A percentile compares a stretch with the other conserved stretches of the same genome.
Conservation (phyloP, 92 coral and sea anemone genomes). For the Epizoanthus rinbou region DNA sequence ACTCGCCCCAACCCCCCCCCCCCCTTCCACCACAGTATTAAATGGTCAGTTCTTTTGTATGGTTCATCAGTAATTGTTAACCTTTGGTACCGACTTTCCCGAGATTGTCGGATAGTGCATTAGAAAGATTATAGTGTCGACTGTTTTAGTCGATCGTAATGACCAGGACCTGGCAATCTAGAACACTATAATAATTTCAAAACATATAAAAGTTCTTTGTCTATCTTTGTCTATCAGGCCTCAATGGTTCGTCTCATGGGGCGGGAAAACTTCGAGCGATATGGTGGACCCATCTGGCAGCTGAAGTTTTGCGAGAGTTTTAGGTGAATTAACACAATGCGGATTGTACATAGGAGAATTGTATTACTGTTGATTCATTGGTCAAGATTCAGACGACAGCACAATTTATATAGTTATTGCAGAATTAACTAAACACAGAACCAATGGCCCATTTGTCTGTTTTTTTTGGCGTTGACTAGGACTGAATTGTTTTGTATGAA, state of each 20-base stretch:
- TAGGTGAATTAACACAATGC: slow-evolving; percentile 40
- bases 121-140: too few relatives aligned
- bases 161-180: too few relatives aligned
- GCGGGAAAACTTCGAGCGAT: slow-evolving; percentile 81
- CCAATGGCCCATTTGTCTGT: too few relatives aligned
- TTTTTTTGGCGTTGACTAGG: too few relatives aligned
- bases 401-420: too few relatives aligned
- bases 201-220: not conserved
- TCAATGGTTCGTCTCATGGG: slow-evolving; percentile 92
- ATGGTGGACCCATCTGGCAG: slow-evolving; percentile 95
- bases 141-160: too few relatives aligned
- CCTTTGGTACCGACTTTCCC: not conserved
- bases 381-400: too few relatives aligned
- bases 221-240: slow-evolving; percentile 49
- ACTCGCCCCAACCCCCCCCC: not conserved
- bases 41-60: not conserved
- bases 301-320: slow-evolving; percentile 86
- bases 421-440: too few relatives aligned
- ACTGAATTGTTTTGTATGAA: too few relatives aligned
- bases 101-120: too few relatives aligned
- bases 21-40: not conserved
- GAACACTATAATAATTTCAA: too few relatives aligned
- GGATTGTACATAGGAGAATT: not conserved
- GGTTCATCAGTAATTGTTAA: not conserved
- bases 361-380: too few relatives aligned